Evolutionary conservation across 2,888 invertebrate species (phyloP).

Genomic region (Aethes cnicana): DNA sequence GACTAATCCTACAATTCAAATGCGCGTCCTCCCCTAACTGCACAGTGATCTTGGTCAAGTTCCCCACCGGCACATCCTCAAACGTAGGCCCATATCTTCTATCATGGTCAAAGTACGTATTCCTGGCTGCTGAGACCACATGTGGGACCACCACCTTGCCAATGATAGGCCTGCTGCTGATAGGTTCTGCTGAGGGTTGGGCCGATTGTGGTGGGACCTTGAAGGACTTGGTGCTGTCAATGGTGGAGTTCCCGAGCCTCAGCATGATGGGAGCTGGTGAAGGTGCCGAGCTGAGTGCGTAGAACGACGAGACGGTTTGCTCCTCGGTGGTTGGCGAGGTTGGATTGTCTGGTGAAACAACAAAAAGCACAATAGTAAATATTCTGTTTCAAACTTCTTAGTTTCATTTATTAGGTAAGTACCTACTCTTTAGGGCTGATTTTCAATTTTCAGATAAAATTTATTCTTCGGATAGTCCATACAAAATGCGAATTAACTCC

Average conservation of each 20-base stretch:
- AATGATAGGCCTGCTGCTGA: constrained; percentile 37
- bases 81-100: constrained; percentile 88
- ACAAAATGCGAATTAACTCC: neutral
- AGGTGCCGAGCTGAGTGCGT: constrained; percentile 67
- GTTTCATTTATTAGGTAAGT: too few relatives aligned
- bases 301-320: constrained; percentile 70
- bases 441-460: too few relatives aligned
- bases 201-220: constrained; percentile 69
- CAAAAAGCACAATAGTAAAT: too few relatives aligned
- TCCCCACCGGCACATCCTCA: constrained; percentile 81
- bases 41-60: constrained; percentile 87
- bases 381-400: too few relatives aligned
- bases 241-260: constrained; percentile 76
- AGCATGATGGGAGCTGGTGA: constrained; percentile 72
- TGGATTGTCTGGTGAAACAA: constrained; percentile 54
- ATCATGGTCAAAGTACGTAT: constrained; percentile 75
- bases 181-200: constrained; percentile 44
- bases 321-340: constrained; percentile 54
- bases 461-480: too few relatives aligned
- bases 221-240: constrained; percentile 76
- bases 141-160: constrained; percentile 58
- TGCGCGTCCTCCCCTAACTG: constrained; percentile 88
- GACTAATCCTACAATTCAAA: constrained; percentile 88
- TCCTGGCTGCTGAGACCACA: constrained; percentile 61
- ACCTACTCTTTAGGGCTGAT: too few relatives aligned